A percentile compares a stretch with the other conserved stretches of the same genome.
Evolutionary conservation across 2,797 vertebrate species (phyloP).

Genomic region (Smutsia temminckii): DNA sequence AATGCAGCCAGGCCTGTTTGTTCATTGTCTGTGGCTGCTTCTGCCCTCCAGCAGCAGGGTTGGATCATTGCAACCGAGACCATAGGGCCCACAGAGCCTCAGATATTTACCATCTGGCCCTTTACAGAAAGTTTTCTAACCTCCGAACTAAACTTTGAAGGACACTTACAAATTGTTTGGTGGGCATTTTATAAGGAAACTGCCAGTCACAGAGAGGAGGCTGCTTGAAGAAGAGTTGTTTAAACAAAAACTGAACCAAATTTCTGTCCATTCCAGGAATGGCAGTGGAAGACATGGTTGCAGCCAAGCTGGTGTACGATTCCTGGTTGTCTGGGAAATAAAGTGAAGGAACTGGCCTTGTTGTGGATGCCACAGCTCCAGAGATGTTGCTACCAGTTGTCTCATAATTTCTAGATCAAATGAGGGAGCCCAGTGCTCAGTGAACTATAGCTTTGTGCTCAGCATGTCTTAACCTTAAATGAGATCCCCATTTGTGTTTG

Average conservation of each 20-base stretch:
- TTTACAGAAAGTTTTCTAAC: background rate
- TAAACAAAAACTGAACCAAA: constrained; percentile 38
- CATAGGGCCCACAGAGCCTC: background rate
- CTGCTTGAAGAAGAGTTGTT: background rate
- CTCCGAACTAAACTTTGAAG: background rate
- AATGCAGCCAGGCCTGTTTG: background rate
- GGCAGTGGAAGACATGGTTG: constrained; percentile 93
- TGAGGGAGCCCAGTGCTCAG: background rate
- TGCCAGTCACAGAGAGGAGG: background rate
- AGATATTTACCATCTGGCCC: background rate
- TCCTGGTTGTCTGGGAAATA: constrained; percentile 87
- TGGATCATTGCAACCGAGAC: background rate
- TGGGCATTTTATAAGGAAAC: background rate
- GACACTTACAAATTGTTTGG: background rate
- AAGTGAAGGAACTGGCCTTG: constrained; percentile 49
- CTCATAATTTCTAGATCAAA: constrained; percentile 18
- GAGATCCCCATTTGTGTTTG: background rate
- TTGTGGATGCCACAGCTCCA: background rate
- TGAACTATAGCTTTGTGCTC: constrained; percentile 41
- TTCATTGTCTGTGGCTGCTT: background rate
- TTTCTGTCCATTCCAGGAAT: constrained; percentile 88
- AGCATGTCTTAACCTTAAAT: background rate
- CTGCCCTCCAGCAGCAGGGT: background rate
- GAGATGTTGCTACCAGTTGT: background rate
- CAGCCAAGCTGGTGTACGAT: constrained; percentile 94